Conservation (phyloP, 2,888 invertebrate species). For the Pachycephus smyrnensis region DNA sequence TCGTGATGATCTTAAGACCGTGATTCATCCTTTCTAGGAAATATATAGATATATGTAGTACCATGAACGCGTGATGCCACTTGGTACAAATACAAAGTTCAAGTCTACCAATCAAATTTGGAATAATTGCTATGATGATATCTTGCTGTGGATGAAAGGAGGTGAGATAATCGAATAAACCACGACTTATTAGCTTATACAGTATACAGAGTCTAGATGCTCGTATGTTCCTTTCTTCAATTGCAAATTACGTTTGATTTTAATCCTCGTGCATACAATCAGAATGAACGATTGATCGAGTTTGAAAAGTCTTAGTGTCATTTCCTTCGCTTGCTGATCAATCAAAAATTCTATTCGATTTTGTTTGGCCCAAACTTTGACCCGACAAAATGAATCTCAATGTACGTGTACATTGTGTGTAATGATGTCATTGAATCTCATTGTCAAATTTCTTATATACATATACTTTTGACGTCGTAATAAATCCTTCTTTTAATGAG, state of each 20-base stretch:
- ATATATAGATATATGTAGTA: neutral
- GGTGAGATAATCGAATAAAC: neutral
- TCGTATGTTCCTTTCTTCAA: neutral
- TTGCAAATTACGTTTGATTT: neutral
- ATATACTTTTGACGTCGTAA: neutral
- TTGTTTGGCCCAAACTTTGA: too few species aligned
- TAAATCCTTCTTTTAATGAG: neutral
- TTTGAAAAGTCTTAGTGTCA: too few species aligned
- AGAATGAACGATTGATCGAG: neutral
- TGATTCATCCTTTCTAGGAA: neutral
- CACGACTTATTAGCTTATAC: neutral
- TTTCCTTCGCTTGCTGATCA: too few species aligned
- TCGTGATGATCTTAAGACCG: neutral
- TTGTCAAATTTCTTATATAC: neutral
- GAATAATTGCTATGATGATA: neutral
- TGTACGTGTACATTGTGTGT: neutral
- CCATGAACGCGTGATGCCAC: neutral
- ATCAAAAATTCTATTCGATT: neutral
- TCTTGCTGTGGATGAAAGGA: neutral
- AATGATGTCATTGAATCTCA: neutral
- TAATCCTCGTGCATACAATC: neutral
- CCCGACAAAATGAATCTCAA: neutral
- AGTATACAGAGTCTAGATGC: neutral
- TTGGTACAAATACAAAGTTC: neutral
- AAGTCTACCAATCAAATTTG: neutral